These are phyloP conservation scores for Boulengeromyrus knoepffleri DNA, from an alignment of 2,113 vertebrate genomes.

Conservation along the genomic window DNA sequence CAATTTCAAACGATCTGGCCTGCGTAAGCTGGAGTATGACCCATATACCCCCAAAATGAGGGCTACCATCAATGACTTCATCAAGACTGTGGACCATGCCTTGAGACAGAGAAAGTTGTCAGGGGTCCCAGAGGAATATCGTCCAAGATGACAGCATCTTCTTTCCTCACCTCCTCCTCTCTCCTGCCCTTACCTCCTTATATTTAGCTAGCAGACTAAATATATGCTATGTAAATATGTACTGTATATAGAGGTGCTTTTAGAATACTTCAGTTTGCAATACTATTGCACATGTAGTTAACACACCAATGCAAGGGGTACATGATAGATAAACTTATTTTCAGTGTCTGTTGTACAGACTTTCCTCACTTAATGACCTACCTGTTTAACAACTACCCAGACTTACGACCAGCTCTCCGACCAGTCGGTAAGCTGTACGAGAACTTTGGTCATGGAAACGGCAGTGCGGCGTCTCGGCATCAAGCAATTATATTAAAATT, in stretches of 20 bases:
- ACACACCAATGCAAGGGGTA: background rate
- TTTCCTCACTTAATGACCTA: no score
- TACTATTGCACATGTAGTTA: slow-evolving; percentile 7
- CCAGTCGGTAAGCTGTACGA: no score
- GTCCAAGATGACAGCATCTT: slow-evolving; percentile 77
- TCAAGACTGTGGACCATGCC: slow-evolving; percentile 74
- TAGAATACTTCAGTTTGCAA: background rate
- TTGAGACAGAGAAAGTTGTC: slow-evolving; percentile 76
- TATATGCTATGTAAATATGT: background rate
- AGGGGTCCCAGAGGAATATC: slow-evolving; percentile 82
- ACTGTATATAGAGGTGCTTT: background rate
- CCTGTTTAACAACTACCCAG: no score
- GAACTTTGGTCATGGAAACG: no score
- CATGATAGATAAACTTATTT: background rate
- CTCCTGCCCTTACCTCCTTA: background rate
- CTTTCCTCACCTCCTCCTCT: background rate
- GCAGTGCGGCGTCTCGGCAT: no score
- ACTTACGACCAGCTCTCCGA: no score
- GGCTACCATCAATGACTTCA: slow-evolving; percentile 68
- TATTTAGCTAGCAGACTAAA: slow-evolving; percentile 3
- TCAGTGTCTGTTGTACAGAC: background rate
- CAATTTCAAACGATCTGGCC: slow-evolving; percentile 90
- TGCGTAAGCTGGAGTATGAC: slow-evolving; percentile 86
- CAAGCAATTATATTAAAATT: no score
- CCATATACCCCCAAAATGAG: slow-evolving; percentile 86